Conservation (phyloP, 2,113 vertebrate genomes). For the Thunnus maccoyii region DNA sequence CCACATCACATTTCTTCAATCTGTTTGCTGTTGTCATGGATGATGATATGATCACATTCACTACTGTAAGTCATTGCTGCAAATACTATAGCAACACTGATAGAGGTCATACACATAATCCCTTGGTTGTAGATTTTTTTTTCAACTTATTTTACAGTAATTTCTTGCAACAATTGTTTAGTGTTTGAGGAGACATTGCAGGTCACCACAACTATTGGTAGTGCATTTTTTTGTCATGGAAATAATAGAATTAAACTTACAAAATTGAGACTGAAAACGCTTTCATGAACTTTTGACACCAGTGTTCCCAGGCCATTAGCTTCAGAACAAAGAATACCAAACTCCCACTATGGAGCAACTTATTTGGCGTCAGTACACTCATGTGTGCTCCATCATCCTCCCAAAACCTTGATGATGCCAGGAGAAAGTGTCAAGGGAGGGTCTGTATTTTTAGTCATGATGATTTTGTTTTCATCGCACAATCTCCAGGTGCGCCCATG, state of each 20-base stretch:
- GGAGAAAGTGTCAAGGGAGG: constrained; percentile 41
- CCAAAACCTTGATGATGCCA: constrained; percentile 40
- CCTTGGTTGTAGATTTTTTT: background rate
- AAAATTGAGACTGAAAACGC: background rate
- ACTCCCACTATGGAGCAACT: background rate
- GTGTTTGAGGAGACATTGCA: background rate
- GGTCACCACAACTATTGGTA: background rate
- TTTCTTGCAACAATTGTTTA: background rate
- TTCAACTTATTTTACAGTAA: background rate
- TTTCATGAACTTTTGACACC: constrained; percentile 40
- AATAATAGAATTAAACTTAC: background rate
- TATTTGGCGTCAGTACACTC: background rate
- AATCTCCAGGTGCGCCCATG: constrained; percentile 51
- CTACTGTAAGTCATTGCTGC: background rate
- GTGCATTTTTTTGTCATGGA: background rate
- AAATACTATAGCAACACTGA: background rate
- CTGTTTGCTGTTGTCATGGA: constrained; percentile 13
- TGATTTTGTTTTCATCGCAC: constrained; percentile 54
- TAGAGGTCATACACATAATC: background rate
- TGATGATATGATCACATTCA: constrained; percentile 3
- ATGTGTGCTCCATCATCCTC: background rate
- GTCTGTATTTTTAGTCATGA: constrained; percentile 66
- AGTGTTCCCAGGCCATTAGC: constrained; percentile 9
- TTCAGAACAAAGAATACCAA: constrained; percentile 26
- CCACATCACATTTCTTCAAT: constrained; percentile 36